Percentiles rank a stretch among this genome's conserved stretches.
phyloP scores from a whole-genome alignment of 2,113 vertebrate genomes.

The Boleophthalmus pectinirostris region DNA sequence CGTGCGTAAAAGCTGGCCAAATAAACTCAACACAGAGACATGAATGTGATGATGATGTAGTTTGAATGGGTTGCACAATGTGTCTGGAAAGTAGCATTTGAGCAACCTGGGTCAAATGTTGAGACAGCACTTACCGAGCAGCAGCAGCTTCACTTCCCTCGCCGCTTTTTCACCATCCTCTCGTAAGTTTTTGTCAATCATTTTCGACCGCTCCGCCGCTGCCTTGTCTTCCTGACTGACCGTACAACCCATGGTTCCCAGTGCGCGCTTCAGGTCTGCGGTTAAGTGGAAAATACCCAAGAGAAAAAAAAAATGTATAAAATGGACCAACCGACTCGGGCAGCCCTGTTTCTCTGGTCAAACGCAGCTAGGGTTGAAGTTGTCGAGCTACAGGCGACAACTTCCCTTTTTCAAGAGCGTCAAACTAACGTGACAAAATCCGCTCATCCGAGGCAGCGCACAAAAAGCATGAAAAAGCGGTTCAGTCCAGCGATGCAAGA shows the following conservation, averaged over 20 bases:
- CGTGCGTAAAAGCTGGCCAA: background rate
- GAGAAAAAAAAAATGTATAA: conserved; percentile 17
- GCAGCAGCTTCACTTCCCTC: conserved; percentile 92
- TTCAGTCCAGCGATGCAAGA: conserved; percentile 12
- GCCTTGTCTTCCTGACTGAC: conserved; percentile 96
- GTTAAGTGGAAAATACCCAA: conserved; percentile 50
- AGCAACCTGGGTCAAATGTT: conserved; percentile 10
- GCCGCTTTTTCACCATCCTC: conserved; percentile 95
- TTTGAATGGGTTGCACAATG: conserved; percentile 5
- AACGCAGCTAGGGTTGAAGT: conserved; percentile 33
- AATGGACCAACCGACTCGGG: conserved; percentile 10
- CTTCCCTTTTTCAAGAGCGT: conserved; percentile 62
- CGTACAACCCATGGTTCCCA: conserved; percentile 91
- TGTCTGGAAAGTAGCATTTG: conserved; percentile 5
- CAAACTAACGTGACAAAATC: conserved; percentile 39
- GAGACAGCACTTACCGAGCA: conserved; percentile 83
- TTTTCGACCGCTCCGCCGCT: conserved; percentile 90
- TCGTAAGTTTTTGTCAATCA: conserved; percentile 92
- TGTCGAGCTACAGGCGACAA: conserved; percentile 5
- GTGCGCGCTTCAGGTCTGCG: conserved; percentile 81
- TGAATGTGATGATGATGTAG: background rate
- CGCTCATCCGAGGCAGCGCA: conserved; percentile 35
- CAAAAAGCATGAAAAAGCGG: conserved; percentile 19
- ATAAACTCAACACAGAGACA: background rate
- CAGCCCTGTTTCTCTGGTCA: background rate